Percentiles rank a stretch among this genome's conserved stretches.
These are phyloP conservation scores for Corvus hawaiiensis DNA, from an alignment of 2,113 vertebrate genomes.

Conservation along the genomic window DNA sequence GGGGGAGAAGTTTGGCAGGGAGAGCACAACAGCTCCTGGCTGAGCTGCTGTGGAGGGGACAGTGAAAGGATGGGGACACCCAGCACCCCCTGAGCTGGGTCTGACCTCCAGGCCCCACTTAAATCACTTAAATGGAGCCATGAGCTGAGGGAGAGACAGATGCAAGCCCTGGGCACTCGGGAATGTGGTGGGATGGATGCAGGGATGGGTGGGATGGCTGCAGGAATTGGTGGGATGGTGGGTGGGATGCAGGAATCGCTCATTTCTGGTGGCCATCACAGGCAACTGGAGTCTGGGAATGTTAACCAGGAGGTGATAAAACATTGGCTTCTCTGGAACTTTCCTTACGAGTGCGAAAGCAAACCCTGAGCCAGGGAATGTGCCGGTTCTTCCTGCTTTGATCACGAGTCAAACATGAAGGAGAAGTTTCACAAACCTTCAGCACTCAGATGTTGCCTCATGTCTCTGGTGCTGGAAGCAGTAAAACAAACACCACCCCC, in stretches of 20 bases:
- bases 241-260: neutral
- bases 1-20: neutral
- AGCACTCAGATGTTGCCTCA: neutral
- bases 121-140: neutral
- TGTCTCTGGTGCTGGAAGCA: neutral
- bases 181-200: neutral
- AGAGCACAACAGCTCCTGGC: accelerated
- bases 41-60: neutral
- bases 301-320: neutral
- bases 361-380: neutral
- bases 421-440: neutral
- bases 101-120: neutral
- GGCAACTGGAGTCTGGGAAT: neutral
- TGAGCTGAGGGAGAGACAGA: neutral
- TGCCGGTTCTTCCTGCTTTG: neutral
- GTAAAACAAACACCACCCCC: neutral
- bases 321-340: neutral
- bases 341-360: neutral
- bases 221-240: neutral
- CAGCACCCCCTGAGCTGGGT: neutral
- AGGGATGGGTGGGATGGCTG: neutral
- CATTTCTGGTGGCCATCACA: accelerated
- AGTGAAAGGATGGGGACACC: neutral
- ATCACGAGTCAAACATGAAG: neutral
- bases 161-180: neutral